phyloP scores from a whole-genome alignment of 1,140 invertebrate species.

The Drosophila pectinifera region DNA sequence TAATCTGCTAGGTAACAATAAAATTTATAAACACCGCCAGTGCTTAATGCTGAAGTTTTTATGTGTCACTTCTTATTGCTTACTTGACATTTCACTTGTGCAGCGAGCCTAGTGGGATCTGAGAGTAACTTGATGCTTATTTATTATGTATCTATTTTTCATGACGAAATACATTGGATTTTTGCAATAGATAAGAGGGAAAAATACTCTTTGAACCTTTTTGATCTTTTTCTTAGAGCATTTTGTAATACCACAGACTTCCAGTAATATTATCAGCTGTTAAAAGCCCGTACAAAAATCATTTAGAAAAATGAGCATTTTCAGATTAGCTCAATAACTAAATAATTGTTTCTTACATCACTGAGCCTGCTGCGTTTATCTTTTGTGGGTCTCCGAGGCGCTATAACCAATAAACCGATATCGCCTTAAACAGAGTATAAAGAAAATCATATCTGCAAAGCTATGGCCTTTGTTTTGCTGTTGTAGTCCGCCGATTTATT shows the following conservation, averaged over 20 bases:
- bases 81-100: conserved; percentile 78
- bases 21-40: conserved; percentile 42
- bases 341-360: too few species aligned
- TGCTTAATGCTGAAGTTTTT: conserved; percentile 24
- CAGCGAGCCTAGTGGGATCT: conserved; percentile 20
- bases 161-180: conserved; percentile 67
- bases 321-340: too few species aligned
- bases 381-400: too few species aligned
- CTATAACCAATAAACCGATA: too few species aligned
- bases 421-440: not conserved
- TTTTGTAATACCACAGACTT: too few species aligned
- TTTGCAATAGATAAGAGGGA: conserved; percentile 43
- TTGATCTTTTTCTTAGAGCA: too few species aligned
- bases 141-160: conserved; percentile 49
- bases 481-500: conserved; percentile 69
- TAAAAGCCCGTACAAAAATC: too few species aligned
- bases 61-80: conserved; percentile 57
- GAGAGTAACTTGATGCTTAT: conserved; percentile 13
- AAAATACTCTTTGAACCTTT: too few species aligned
- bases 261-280: too few species aligned
- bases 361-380: too few species aligned
- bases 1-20: conserved; percentile 58
- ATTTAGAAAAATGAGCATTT: too few species aligned
- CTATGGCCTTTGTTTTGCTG: conserved; percentile 50
- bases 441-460: not conserved